Base-by-base conservation (phyloP, 1,140 invertebrate species). In the Brachionus calyciflorus region DNA sequence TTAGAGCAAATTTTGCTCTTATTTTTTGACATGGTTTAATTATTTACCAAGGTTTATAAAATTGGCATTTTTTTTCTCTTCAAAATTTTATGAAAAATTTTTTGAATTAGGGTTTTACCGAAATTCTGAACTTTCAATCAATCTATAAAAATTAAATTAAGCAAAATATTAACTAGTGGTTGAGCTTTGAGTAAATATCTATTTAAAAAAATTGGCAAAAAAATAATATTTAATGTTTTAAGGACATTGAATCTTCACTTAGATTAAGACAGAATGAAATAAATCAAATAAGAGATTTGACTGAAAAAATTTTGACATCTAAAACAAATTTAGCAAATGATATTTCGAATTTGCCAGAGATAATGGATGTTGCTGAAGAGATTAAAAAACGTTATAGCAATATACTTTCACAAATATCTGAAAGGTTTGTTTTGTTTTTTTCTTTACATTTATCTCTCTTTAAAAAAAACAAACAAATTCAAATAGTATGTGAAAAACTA, bases 341-440 rank as follows among this genome's bases (percentile, higher is more conserved):
- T 17, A 65, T 65, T 44, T 44, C 41, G 14, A 65, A 65, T n/a
- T 28, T 65, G 28, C 14, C 33, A 26, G 60, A 65, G 40, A 65
- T 65, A 44, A 10, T 65, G 24, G 60, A 65, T 1, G 19, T 65
- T 65, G 60, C 60, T 65, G 60, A 14, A 44, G 60, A 65, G 60
- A 44, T 65, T 65, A 65, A 65, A 44, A 65, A 65, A 65, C 60
- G 60, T 41, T 65, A 24, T 65, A 65, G 60, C 19, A 44, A 44
- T 41, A 65, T 65, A 65, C 60, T 41, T 65, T 41, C 33, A 21
- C 60, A 65, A 65, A 65, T 65, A 65, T 17, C 60, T 44, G 60
- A 65, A 65, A 65, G 60, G 60, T 65, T 65, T 21, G 60, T 41
- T 19, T 33, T 63, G 4, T 33, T 40, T 37, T 63, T 63, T 63